Conservation (phyloP, 30 jellyfish, hydroid and myxozoan species). For the Aurelia coerulea region DNA sequence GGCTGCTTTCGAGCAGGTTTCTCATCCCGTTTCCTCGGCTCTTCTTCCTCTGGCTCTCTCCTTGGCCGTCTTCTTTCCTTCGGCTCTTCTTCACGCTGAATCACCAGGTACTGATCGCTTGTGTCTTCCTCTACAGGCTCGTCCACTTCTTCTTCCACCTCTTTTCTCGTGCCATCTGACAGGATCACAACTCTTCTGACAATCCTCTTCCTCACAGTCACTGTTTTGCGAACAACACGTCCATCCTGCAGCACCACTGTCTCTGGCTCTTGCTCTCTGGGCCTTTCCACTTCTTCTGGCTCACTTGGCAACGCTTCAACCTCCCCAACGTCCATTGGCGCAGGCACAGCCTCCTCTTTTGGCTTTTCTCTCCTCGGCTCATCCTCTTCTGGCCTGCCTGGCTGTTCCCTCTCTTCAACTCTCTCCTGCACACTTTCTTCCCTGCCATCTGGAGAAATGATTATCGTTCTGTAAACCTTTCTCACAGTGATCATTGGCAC, state of each 20-base stretch:
- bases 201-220: slow-evolving; percentile 69
- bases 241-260: slow-evolving; percentile 48
- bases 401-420: slow-evolving; percentile 58
- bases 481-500: slow-evolving; percentile 54
- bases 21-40: not conserved
- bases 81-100: slow-evolving; percentile 12
- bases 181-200: slow-evolving; percentile 53
- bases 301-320: not conserved
- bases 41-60: slow-evolving; percentile 25
- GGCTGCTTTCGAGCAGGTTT: not conserved
- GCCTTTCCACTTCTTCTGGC: not conserved
- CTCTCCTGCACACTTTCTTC: slow-evolving; percentile 65
- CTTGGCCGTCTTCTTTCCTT: not conserved
- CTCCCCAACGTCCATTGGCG: too few species aligned
- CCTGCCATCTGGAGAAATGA: slow-evolving; percentile 58
- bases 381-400: not conserved
- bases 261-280: slow-evolving; percentile 40
- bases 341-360: slow-evolving; percentile 18
- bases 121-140: slow-evolving; percentile 21
- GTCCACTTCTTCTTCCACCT: slow-evolving; percentile 57
- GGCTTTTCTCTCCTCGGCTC: not conserved
- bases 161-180: slow-evolving; percentile 79
- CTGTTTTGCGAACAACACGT: slow-evolving; percentile 60
- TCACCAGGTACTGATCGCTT: slow-evolving; percentile 27
- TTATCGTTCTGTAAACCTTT: slow-evolving; percentile 54